phyloP scores from a whole-genome alignment of 2,797 vertebrate species.

The Malacoctenus gilli region DNA sequence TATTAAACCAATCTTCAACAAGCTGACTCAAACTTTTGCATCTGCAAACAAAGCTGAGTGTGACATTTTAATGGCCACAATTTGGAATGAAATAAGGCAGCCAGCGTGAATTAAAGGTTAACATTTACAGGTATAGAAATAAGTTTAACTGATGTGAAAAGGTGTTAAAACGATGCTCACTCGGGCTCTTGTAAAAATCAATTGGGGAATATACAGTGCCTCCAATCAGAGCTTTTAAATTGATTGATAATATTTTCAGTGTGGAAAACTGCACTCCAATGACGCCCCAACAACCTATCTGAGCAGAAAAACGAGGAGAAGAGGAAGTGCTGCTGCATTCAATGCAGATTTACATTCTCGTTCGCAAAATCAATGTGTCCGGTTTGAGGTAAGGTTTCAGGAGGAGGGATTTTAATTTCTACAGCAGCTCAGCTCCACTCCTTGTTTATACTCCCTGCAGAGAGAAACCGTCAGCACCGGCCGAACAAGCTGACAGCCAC shows the following conservation, averaged over 20 bases:
- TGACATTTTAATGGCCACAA: no score
- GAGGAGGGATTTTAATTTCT: not conserved
- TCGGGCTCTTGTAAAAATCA: not conserved
- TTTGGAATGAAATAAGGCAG: no score
- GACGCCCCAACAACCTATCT: not conserved
- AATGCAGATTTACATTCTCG: constrained; percentile 3
- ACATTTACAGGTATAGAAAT: constrained; percentile 6
- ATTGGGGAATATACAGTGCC: not conserved
- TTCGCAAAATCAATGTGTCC: constrained; percentile 10
- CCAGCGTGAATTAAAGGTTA: not conserved
- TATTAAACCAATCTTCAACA: no score
- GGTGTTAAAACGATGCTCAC: not conserved
- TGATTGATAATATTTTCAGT: constrained; percentile 11
- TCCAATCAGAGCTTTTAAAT: not conserved
- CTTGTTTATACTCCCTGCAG: constrained; percentile 20
- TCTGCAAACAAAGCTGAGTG: no score
- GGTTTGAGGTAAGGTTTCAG: constrained; percentile 16
- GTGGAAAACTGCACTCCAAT: constrained; percentile 5
- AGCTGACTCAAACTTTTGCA: no score
- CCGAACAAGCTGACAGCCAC: constrained; percentile 28
- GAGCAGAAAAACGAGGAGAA: not conserved
- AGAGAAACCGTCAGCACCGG: constrained; percentile 17
- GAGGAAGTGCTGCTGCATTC: not conserved
- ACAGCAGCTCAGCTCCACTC: constrained; percentile 1
- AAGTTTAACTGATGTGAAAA: constrained; percentile 1